phyloP scores from a whole-genome alignment of 2,797 vertebrate genomes.

The Gallirallus australis region DNA sequence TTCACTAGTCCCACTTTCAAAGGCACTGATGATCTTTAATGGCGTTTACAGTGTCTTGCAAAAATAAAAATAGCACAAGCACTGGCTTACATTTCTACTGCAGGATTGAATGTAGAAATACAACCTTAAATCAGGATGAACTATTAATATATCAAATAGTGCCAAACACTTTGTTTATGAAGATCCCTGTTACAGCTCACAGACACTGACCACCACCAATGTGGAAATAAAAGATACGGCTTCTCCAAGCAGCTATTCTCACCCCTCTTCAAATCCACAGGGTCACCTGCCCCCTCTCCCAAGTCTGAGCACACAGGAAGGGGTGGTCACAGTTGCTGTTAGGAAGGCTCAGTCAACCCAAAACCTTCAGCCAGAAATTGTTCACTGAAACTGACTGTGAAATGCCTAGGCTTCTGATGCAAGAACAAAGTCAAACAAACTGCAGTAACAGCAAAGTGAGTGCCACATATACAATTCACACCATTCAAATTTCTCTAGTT shows the following conservation, averaged over 20 bases:
- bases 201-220: not conserved
- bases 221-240: not conserved
- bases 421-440: not conserved
- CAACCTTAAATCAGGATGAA: not conserved
- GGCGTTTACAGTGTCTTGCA: not conserved
- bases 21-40: not conserved
- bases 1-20: not conserved
- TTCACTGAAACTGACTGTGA: not conserved
- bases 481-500: not conserved
- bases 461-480: not conserved
- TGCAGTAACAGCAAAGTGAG: not conserved
- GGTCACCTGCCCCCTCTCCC: not conserved
- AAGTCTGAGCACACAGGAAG: not conserved
- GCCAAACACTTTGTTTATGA: not conserved
- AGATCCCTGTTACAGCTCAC: not conserved
- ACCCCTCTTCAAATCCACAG: not conserved
- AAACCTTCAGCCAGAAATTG: not conserved
- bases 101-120: not conserved
- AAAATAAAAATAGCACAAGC: not conserved
- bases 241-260: not conserved
- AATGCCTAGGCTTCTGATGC: not conserved
- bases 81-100: not conserved
- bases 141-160: not conserved
- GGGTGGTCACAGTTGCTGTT: not conserved
- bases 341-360: not conserved